These are phyloP conservation scores for Anthoscopus minutus DNA, from an alignment of 2,113 vertebrate species.

Conservation along the genomic window DNA sequence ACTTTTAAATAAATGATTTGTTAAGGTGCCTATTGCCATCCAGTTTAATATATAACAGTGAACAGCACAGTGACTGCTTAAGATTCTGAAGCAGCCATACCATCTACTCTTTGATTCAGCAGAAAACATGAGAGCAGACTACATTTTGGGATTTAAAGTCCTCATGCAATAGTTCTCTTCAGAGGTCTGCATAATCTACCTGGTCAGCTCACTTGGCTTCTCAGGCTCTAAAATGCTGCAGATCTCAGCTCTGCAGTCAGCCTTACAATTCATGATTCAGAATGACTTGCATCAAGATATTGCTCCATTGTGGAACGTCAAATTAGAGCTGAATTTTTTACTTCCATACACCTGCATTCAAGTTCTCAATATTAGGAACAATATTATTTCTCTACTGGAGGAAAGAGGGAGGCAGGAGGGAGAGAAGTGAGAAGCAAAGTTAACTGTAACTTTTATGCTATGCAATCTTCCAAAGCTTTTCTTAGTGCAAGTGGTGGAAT, in stretches of 20 bases:
- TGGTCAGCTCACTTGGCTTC: neutral
- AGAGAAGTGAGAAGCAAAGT: neutral
- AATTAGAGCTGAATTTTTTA: neutral
- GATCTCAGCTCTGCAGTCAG: neutral
- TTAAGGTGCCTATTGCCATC: neutral
- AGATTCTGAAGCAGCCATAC: neutral
- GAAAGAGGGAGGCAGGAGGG: neutral
- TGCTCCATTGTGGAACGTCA: neutral
- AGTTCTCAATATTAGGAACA: neutral
- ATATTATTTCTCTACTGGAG: neutral
- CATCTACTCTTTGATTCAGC: neutral
- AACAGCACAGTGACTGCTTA: neutral
- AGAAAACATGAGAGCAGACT: neutral
- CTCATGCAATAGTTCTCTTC: neutral
- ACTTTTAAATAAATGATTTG: neutral
- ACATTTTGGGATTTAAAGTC: neutral
- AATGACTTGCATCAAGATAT: neutral
- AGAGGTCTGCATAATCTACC: neutral
- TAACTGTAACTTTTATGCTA: neutral
- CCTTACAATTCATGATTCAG: neutral
- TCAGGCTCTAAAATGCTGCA: neutral
- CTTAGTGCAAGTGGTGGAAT: neutral
- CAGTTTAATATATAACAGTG: neutral
- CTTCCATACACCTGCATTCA: neutral
- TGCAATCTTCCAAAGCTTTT: neutral